Percentiles rank a stretch among this genome's conserved stretches.
Conservation (phyloP, 2,797 vertebrate genomes). For the Myripristis jacobus region DNA sequence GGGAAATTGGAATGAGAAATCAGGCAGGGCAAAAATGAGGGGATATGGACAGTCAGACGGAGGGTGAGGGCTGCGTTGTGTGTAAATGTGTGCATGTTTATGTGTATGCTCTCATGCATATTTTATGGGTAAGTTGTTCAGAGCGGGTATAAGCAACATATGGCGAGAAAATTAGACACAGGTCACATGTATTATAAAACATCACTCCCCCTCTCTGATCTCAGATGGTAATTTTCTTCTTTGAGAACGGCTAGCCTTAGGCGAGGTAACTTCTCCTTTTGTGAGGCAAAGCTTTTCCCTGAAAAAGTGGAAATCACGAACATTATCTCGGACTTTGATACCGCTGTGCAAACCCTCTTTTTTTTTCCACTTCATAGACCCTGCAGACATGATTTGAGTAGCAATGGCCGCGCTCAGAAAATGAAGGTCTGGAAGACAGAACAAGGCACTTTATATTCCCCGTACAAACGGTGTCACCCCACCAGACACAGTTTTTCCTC, state of each 20-base stretch:
- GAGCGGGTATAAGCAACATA: neutral
- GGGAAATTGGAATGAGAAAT: neutral
- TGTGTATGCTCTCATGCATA: too few relatives aligned
- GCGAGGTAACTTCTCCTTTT: conserved; percentile 46
- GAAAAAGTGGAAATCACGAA: conserved; percentile 32
- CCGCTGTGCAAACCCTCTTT: conserved; percentile 30
- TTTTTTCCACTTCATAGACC: conserved; percentile 30
- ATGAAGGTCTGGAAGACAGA: conserved; percentile 46
- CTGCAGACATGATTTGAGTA: conserved; percentile 45
- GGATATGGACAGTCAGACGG: too few relatives aligned
- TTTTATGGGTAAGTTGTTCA: conserved; percentile 7
- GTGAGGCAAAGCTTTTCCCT: conserved; percentile 26
- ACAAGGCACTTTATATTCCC: conserved; percentile 60
- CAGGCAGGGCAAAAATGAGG: neutral
- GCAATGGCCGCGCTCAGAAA: conserved; percentile 26
- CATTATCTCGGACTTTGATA: conserved; percentile 60
- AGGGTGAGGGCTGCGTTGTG: too few relatives aligned
- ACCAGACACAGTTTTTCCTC: conserved; percentile 1
- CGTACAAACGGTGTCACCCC: conserved; percentile 33
- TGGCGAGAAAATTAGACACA: conserved; percentile 5
- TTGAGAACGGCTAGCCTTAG: conserved; percentile 8
- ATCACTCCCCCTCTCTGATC: conserved; percentile 37
- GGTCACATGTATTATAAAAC: conserved; percentile 26
- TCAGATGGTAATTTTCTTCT: conserved; percentile 44
- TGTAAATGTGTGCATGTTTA: conserved; percentile 10